These are phyloP conservation scores for Oryzias woworae DNA, from an alignment of 2,113 vertebrate genomes.

Conservation along the genomic window DNA sequence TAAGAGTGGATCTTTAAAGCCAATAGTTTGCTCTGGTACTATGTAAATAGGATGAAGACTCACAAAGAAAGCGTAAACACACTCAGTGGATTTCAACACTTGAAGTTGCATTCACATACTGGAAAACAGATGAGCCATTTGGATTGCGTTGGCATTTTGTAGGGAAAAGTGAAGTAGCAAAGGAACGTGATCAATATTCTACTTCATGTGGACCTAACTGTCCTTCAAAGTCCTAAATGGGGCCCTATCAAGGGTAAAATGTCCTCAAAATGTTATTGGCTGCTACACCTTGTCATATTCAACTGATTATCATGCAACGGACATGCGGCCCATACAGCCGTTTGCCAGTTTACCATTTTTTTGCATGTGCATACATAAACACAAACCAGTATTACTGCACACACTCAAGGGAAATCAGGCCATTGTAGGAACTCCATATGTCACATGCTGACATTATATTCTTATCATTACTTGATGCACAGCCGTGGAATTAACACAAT, in stretches of 20 bases:
- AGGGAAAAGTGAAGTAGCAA: conserved; percentile 3
- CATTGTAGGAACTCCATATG: conserved; percentile 37
- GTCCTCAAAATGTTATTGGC: conserved; percentile 18
- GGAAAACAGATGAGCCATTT: conserved; percentile 38
- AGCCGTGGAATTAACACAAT: conserved; percentile 53
- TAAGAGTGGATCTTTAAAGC: conserved; percentile 58
- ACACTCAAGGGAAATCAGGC: conserved; percentile 36
- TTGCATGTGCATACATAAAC: conserved; percentile 3
- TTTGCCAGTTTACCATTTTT: conserved; percentile 22
- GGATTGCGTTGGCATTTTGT: conserved; percentile 35
- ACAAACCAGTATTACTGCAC: conserved; percentile 22
- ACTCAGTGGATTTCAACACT: conserved; percentile 57
- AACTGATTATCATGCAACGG: conserved; percentile 32
- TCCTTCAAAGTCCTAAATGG: conserved; percentile 17
- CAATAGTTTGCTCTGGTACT: conserved; percentile 32
- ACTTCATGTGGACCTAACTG: conserved; percentile 9
- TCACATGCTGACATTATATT: conserved; percentile 61
- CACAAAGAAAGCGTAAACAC: conserved; percentile 43
- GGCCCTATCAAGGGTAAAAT: neutral
- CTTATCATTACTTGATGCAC: conserved; percentile 52
- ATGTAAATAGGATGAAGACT: conserved; percentile 39
- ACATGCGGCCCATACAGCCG: conserved; percentile 14
- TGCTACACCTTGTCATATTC: conserved; percentile 10
- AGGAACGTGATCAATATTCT: conserved; percentile 19
- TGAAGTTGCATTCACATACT: conserved; percentile 5